These are phyloP conservation scores for Limosa lapponica DNA, from an alignment of 2,797 vertebrate species.

Conservation along the genomic window DNA sequence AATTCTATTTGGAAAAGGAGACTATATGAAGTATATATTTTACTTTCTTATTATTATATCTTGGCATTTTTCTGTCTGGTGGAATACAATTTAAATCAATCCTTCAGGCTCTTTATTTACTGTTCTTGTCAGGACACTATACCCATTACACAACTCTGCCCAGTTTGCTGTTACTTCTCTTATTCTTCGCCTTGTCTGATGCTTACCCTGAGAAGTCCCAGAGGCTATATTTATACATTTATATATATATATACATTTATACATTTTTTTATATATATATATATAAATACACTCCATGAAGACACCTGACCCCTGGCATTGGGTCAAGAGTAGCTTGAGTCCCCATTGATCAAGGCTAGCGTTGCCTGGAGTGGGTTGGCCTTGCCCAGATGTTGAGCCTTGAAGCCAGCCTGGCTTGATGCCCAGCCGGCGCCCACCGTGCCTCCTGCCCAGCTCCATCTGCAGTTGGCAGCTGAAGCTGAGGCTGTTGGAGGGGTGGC, in stretches of 20 bases:
- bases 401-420: rapidly evolving
- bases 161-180: not conserved
- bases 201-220: not conserved
- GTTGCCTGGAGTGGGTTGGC: not conserved
- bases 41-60: not conserved
- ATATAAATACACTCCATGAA: not conserved
- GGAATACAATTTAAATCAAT: not conserved
- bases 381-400: not conserved
- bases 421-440: not conserved
- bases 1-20: not conserved
- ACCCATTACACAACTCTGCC: not conserved
- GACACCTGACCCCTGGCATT: not conserved
- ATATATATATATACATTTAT: not conserved
- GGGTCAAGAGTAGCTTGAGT: not conserved
- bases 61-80: not conserved
- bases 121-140: not conserved
- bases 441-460: not conserved
- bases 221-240: not conserved
- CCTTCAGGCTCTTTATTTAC: not conserved
- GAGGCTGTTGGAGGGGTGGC: not conserved
- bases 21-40: not conserved
- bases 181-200: not conserved
- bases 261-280: too few species aligned
- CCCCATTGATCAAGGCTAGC: not conserved
- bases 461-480: not conserved